These are phyloP conservation scores for Rhabdornis inornatus DNA, from an alignment of 2,113 vertebrate species.

Conservation along the genomic window DNA sequence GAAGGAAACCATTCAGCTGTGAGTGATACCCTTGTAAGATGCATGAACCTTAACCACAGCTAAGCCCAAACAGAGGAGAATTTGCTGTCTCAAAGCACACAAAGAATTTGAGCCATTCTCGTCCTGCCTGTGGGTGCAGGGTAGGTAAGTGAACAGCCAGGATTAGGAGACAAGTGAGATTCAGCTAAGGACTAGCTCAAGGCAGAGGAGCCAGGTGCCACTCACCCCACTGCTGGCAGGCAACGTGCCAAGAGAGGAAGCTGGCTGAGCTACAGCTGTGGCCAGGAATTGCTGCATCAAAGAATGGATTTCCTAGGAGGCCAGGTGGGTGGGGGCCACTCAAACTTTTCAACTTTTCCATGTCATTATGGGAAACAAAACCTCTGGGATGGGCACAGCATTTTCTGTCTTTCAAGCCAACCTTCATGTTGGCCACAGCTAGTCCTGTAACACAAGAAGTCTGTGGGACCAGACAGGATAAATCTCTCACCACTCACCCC, in stretches of 20 bases:
- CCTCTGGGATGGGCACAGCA: background rate
- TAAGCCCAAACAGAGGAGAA: background rate
- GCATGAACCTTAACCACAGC: background rate
- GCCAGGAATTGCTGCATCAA: background rate
- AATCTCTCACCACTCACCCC: rapidly evolving
- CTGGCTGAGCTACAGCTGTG: background rate
- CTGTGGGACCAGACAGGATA: rapidly evolving
- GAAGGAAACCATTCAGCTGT: background rate
- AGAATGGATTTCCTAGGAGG: background rate
- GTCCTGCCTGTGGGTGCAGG: background rate
- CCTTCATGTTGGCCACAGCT: background rate
- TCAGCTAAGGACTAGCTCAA: background rate
- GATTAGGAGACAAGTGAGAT: background rate
- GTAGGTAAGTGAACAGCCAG: background rate
- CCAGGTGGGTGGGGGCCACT: too few relatives aligned
- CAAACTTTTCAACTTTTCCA: background rate
- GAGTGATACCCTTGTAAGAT: background rate
- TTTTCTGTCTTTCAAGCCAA: background rate
- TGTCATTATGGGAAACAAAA: rapidly evolving
- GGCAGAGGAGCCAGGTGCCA: background rate
- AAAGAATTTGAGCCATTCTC: background rate
- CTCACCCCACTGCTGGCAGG: background rate
- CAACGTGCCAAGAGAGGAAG: background rate
- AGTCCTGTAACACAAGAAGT: background rate
- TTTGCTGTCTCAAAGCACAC: background rate